Conservation (phyloP, 2,888 invertebrate species). For the Rhagonycha fulva region DNA sequence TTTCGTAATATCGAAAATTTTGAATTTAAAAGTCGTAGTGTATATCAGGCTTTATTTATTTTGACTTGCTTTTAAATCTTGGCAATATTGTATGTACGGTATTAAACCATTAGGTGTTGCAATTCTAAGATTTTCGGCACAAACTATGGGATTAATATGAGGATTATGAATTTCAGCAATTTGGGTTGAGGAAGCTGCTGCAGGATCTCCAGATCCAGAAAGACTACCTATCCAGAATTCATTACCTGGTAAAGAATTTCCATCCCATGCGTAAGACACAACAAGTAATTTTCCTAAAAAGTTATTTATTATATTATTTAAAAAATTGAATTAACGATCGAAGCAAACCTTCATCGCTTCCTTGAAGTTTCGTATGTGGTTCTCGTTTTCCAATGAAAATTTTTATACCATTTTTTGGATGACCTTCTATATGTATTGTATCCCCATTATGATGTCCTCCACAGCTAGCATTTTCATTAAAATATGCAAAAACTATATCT, state of each 20-base stretch:
- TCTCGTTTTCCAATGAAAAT: slow-evolving; percentile 59
- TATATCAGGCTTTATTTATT: neutral
- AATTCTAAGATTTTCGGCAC: slow-evolving; percentile 58
- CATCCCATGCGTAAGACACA: slow-evolving; percentile 74
- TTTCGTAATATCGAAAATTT: too few species aligned
- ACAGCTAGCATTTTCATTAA: slow-evolving; percentile 55
- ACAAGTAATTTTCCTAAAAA: slow-evolving; percentile 57
- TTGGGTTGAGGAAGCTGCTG: slow-evolving; percentile 66
- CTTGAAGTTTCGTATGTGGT: slow-evolving; percentile 60
- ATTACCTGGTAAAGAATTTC: slow-evolving; percentile 74
- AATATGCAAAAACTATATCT: slow-evolving; percentile 70
- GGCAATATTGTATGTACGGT: slow-evolving; percentile 33
- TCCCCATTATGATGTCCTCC: slow-evolving; percentile 57
- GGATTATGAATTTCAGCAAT: slow-evolving; percentile 66
- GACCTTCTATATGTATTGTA: slow-evolving; percentile 35
- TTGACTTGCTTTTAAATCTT: slow-evolving; percentile 2
- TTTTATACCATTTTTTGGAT: slow-evolving; percentile 46
- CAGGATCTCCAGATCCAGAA: slow-evolving; percentile 63
- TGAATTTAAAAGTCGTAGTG: too few species aligned
- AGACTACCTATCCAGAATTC: slow-evolving; percentile 69
- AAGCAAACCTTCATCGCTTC: slow-evolving; percentile 54
- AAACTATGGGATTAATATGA: slow-evolving; percentile 59
- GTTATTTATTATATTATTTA: neutral
- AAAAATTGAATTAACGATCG: neutral
- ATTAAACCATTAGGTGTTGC: slow-evolving; percentile 49